A percentile compares a stretch with the other conserved stretches of the same genome.
phyloP scores from a whole-genome alignment of 2,888 invertebrate genomes.

The Dynastes hyllus region DNA sequence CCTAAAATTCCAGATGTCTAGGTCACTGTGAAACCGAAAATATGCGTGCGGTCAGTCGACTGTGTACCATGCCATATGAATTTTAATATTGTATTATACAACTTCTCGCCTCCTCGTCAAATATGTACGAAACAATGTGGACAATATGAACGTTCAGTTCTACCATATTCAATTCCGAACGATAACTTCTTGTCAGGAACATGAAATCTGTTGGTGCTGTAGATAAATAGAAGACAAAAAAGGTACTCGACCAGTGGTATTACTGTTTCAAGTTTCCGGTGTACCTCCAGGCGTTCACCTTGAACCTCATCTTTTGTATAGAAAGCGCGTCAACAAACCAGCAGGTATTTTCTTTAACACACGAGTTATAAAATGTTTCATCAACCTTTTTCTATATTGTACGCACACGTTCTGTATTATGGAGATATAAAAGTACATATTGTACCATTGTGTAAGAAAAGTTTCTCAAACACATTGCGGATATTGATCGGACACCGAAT shows the following conservation, averaged over 20 bases:
- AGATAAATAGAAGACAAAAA: slow-evolving; percentile 39
- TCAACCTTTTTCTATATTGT: slow-evolving; percentile 37
- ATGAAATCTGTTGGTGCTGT: slow-evolving; percentile 30
- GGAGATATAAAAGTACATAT: not conserved
- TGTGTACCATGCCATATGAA: slow-evolving; percentile 19
- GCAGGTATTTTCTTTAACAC: slow-evolving; percentile 43
- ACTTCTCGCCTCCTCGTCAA: not conserved
- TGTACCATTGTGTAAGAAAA: slow-evolving; percentile 1
- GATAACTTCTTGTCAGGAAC: slow-evolving; percentile 18
- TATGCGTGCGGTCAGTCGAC: slow-evolving; percentile 30
- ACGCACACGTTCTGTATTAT: slow-evolving; percentile 26
- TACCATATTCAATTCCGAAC: not conserved
- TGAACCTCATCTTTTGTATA: slow-evolving; percentile 46
- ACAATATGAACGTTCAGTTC: not conserved
- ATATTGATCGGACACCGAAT: not conserved
- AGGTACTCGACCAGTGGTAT: slow-evolving; percentile 28
- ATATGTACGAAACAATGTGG: not conserved
- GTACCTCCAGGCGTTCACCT: slow-evolving; percentile 42
- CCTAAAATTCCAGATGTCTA: slow-evolving; percentile 46
- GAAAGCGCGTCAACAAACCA: slow-evolving; percentile 46
- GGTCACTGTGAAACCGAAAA: slow-evolving; percentile 45
- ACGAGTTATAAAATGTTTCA: slow-evolving; percentile 39
- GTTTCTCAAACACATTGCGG: slow-evolving; percentile 4
- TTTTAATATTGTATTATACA: slow-evolving; percentile 29
- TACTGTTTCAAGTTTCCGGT: slow-evolving; percentile 44